Conservation (phyloP, 2,888 invertebrate genomes). For the Mesorhabditis spiculigera region DNA sequence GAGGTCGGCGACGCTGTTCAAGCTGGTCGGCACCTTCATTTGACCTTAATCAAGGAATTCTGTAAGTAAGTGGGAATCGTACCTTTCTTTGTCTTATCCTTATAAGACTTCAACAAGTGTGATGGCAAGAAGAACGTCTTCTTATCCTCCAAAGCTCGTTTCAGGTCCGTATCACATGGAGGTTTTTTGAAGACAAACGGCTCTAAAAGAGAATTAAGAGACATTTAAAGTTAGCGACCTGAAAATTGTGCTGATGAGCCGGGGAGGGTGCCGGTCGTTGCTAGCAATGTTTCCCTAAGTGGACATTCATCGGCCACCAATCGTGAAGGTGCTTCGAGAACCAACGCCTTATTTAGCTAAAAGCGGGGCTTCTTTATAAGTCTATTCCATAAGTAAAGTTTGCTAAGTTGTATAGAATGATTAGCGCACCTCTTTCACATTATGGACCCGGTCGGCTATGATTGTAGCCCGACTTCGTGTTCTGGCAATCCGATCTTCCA, state of each 20-base stretch:
- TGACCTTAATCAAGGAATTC: neutral
- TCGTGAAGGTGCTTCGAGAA: slow-evolving; percentile 18
- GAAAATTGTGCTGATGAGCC: neutral
- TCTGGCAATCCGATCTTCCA: slow-evolving; percentile 5
- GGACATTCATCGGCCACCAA: slow-evolving; percentile 15
- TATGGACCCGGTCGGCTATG: neutral
- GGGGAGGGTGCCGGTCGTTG: neutral
- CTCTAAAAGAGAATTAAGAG: neutral
- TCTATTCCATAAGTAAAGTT: neutral
- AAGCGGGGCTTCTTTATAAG: neutral
- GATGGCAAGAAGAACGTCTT: neutral
- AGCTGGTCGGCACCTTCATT: neutral
- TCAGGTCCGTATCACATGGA: neutral
- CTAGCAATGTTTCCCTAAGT: neutral
- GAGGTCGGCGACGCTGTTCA: neutral
- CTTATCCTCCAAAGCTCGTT: neutral
- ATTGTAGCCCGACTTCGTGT: neutral
- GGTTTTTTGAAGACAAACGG: neutral
- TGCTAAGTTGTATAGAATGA: too few relatives aligned
- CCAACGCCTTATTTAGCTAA: slow-evolving; percentile 20
- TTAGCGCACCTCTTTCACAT: neutral
- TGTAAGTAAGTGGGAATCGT: too few relatives aligned
- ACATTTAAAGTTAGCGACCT: neutral
- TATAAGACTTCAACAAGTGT: neutral
- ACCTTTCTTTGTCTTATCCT: neutral